Conservation (phyloP, 2,797 vertebrate genomes). For the Netta rufina region DNA sequence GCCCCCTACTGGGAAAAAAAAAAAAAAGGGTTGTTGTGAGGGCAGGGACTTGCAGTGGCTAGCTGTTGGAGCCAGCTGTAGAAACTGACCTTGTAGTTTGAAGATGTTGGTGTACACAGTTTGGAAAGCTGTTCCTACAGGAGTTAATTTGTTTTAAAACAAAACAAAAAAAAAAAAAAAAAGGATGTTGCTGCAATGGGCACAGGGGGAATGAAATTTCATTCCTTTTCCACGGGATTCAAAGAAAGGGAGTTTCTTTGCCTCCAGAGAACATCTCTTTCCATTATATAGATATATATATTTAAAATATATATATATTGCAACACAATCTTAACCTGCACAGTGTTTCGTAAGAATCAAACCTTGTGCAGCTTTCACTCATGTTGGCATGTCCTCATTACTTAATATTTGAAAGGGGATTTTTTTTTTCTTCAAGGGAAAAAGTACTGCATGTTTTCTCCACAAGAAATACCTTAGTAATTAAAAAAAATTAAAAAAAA, state of each 20-base stretch:
- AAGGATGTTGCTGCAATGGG: neutral
- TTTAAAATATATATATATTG: neutral
- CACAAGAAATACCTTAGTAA: neutral
- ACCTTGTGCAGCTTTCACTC: neutral
- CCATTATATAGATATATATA: neutral
- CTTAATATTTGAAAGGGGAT: neutral
- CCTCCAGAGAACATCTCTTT: neutral
- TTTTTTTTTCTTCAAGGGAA: neutral
- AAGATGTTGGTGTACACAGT: neutral
- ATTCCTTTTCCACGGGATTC: neutral
- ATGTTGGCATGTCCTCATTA: neutral
- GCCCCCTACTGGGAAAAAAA: conserved; percentile 55
- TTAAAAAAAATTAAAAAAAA: neutral
- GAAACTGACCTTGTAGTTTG: neutral
- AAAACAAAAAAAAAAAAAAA: neutral
- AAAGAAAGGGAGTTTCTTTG: conserved; percentile 3
- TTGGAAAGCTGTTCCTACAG: neutral
- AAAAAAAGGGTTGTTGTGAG: neutral
- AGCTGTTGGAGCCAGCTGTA: neutral
- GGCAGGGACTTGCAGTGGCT: neutral
- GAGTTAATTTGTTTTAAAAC: neutral
- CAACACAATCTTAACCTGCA: neutral
- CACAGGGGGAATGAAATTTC: neutral
- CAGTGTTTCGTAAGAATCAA: neutral
- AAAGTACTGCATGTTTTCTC: neutral